phyloP scores from a whole-genome alignment of 2,888 invertebrate species.

The Dinocampus coccinellae region DNA sequence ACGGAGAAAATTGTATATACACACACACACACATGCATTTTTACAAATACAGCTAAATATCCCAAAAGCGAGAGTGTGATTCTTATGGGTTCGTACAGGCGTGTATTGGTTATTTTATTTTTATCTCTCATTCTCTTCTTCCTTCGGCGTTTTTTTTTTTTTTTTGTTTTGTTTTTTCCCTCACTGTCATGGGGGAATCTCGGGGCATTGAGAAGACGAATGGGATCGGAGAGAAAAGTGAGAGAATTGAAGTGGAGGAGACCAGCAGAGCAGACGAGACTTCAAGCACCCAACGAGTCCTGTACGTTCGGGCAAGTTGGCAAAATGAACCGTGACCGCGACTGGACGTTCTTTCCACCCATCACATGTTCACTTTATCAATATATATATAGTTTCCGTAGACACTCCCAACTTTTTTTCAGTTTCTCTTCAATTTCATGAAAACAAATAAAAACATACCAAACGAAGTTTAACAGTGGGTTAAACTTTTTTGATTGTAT shows the following conservation, averaged over 20 bases:
- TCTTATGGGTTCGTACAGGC: conserved; percentile 56
- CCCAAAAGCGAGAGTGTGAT: conserved; percentile 50
- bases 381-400: conserved; percentile 4
- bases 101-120: conserved; percentile 55
- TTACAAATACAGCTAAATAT: conserved; percentile 33
- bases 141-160: neutral
- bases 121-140: too few relatives aligned
- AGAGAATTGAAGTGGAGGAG: too few relatives aligned
- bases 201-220: conserved; percentile 35
- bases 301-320: neutral
- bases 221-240: conserved; percentile 22
- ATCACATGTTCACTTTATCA: neutral
- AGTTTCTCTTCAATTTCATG: conserved; percentile 45
- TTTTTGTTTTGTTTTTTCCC: conserved; percentile 20
- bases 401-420: conserved; percentile 47
- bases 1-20: neutral
- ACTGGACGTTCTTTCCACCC: conserved; percentile 51
- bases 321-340: conserved; percentile 57
- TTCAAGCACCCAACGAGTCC: conserved; percentile 8
- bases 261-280: conserved; percentile 9
- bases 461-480: conserved; percentile 55
- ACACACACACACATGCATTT: neutral
- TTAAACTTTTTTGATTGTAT: conserved; percentile 16
- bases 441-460: conserved; percentile 56
- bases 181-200: conserved; percentile 17